Base-by-base conservation (phyloP, 1,140 invertebrate species). In the Brachionus manjavacas region DNA sequence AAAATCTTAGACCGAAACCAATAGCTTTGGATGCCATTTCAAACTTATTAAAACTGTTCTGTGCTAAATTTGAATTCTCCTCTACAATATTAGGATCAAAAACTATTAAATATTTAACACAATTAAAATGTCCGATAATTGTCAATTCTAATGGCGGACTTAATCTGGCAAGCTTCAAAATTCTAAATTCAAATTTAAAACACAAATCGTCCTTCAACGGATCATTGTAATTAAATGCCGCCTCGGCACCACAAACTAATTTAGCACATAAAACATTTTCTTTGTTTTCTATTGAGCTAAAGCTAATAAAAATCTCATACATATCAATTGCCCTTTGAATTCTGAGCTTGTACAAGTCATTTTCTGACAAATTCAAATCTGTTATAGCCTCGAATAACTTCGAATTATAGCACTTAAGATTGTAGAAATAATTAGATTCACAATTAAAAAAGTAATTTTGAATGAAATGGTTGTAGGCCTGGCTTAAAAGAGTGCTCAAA, bases 401-500 rank as follows among this genome's bases (percentile, higher is more conserved):
- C 8, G 35, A 41, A 72, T 72, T 41, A 8, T 41, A 9, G 9
- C 16, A 41, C n/a, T 41, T 20, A 20, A 39, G 16, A 72, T 16
- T 16, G 16, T 1, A 20, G 41, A 72, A 72, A 41, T 72, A 41
- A 41, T 72, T 72, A 1, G 4, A 46, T 16, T 72, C 39, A 11
- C 43, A 72, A 72, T 72, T 72, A 14, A 9, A 20, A 41, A 72
- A 72, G n/a, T 72, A 72, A 72, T 72, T 72, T 20, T 72, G 31
- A 35, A 72, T 72, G 43, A 72, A 72, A 16, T 72, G 68, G 31
- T 72, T 72, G 16, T 20, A 41, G 6, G 68, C 68, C 20, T 72
- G 68, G 14, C 68, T 23, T 11, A 72, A 4, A 39, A 72, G 35
- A 23, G 31, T 20, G 39, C 41, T 72, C 31, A 72, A 72, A n/a